These are phyloP conservation scores for Glossophaga mutica DNA, from an alignment of 2,797 vertebrate genomes.

Conservation along the genomic window DNA sequence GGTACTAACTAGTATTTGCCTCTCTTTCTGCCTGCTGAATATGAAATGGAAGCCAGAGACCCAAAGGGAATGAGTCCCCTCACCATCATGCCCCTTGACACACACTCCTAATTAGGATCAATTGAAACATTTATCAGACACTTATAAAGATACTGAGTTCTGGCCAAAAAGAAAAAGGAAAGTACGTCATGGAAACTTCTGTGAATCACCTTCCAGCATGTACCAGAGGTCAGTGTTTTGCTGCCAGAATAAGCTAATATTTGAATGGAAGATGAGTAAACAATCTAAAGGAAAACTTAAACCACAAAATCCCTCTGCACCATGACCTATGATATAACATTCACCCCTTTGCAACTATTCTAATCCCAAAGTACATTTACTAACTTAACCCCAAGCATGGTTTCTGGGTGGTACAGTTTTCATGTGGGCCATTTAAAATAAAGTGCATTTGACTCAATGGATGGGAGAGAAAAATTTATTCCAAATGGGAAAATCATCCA, in stretches of 20 bases:
- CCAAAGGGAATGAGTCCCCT: background rate
- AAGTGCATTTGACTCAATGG: background rate
- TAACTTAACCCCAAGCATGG: background rate
- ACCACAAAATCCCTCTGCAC: background rate
- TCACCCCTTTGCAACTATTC: background rate
- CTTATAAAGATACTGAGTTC: background rate
- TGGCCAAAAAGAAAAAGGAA: background rate
- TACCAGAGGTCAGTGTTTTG: conserved; percentile 16
- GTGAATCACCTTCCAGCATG: conserved; percentile 4
- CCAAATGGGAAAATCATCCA: background rate
- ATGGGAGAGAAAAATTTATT: background rate
- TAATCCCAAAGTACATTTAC: background rate
- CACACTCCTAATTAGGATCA: background rate
- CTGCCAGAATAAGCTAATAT: conserved; percentile 16
- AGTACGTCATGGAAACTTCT: conserved; percentile 21
- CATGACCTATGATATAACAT: background rate
- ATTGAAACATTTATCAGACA: background rate
- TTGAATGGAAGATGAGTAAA: conserved; percentile 47
- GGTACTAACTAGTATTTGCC: background rate
- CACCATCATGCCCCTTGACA: background rate
- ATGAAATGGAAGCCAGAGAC: background rate
- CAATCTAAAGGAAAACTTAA: background rate
- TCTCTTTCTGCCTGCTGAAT: background rate
- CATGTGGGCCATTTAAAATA: background rate
- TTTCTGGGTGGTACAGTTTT: background rate